phyloP scores from a whole-genome alignment of 2,113 vertebrate species.

The Mixornis gularis region DNA sequence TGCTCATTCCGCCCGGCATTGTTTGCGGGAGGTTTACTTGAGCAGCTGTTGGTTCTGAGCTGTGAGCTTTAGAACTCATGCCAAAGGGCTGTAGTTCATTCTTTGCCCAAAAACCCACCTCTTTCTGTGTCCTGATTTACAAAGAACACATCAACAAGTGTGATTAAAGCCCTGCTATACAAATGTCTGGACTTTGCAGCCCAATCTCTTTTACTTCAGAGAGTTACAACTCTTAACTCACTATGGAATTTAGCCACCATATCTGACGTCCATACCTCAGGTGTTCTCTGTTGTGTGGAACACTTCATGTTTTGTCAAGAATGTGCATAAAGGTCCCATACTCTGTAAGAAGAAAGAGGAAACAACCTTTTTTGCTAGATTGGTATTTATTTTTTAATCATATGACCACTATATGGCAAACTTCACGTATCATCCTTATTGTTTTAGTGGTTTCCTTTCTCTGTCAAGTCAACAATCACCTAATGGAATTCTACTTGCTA shows the following conservation, averaged over 20 bases:
- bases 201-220: conserved; percentile 56
- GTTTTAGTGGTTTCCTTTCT: conserved; percentile 45
- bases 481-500: conserved; percentile 34
- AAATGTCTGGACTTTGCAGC: conserved; percentile 59
- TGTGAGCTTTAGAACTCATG: conserved; percentile 66
- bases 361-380: conserved; percentile 54
- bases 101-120: conserved; percentile 27
- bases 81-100: conserved; percentile 70
- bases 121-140: conserved; percentile 42
- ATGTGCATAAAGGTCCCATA: conserved; percentile 54
- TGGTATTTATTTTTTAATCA: conserved; percentile 76
- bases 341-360: conserved; percentile 57
- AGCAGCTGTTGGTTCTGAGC: conserved; percentile 66
- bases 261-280: conserved; percentile 68
- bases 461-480: conserved; percentile 48
- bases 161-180: conserved; percentile 41
- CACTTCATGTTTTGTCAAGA: conserved; percentile 66
- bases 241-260: conserved; percentile 69
- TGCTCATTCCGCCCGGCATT: conserved; percentile 58
- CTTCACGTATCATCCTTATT: conserved; percentile 43
- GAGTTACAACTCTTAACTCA: conserved; percentile 53
- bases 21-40: conserved; percentile 37
- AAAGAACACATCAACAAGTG: conserved; percentile 55
- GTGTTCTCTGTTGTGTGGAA: conserved; percentile 68
- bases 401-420: conserved; percentile 74